These are phyloP conservation scores for Alaudala cheleensis DNA, from an alignment of 2,113 vertebrate species.

Conservation along the genomic window DNA sequence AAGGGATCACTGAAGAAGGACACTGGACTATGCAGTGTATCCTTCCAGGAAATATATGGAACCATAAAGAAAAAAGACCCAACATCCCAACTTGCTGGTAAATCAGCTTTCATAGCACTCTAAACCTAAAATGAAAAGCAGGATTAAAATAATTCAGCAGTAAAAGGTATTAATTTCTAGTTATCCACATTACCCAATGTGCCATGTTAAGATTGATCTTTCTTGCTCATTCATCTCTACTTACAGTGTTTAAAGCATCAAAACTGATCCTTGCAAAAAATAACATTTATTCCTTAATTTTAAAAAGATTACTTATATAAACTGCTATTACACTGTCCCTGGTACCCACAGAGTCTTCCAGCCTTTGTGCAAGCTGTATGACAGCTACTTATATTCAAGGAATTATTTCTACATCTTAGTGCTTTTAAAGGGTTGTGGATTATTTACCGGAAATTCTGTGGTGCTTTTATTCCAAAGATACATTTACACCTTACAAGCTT, in stretches of 20 bases:
- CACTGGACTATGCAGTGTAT: background rate
- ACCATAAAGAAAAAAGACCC: background rate
- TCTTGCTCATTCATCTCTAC: background rate
- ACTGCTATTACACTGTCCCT: background rate
- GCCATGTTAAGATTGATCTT: background rate
- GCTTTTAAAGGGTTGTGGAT: background rate
- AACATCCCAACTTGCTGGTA: background rate
- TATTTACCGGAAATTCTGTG: background rate
- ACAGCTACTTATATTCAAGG: background rate
- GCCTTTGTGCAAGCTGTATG: background rate
- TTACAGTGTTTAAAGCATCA: background rate
- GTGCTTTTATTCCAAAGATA: background rate
- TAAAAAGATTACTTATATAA: background rate
- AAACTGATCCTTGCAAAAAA: background rate
- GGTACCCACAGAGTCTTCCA: background rate
- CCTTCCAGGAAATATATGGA: background rate
- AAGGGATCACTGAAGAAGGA: background rate
- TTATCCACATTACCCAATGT: background rate
- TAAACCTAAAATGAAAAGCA: background rate
- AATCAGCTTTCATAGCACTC: background rate
- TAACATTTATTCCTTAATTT: background rate
- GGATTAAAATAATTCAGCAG: background rate
- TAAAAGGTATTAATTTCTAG: background rate
- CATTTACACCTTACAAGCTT: background rate
- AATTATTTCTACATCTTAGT: background rate